Conservation (phyloP, 2,888 invertebrate genomes). For the Philereme vetulata region DNA sequence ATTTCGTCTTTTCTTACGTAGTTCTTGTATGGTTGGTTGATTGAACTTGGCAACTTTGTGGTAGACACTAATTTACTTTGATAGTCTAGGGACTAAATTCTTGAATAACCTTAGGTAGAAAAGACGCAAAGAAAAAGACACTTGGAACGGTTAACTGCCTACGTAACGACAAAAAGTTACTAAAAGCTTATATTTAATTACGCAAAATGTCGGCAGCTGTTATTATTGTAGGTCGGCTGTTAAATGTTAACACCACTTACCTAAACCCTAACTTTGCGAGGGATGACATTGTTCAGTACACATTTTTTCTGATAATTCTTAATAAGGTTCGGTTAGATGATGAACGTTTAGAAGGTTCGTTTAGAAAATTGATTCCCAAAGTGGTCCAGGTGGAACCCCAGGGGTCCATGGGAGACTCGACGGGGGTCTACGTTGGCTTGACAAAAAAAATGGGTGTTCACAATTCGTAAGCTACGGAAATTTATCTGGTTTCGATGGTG, state of each 20-base stretch:
- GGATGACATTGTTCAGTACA: too few relatives aligned
- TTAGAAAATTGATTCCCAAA: too few relatives aligned
- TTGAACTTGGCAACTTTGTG: background rate
- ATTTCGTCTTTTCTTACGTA: slow-evolving; percentile 27
- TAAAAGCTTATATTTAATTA: slow-evolving; percentile 36
- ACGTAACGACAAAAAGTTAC: slow-evolving; percentile 30
- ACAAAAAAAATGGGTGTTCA: too few relatives aligned
- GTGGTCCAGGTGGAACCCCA: too few relatives aligned
- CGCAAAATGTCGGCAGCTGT: slow-evolving; percentile 35
- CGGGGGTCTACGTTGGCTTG: too few relatives aligned
- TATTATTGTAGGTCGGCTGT: slow-evolving; percentile 34
- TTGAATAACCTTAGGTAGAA: background rate
- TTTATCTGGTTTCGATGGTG: too few relatives aligned
- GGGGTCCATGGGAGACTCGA: too few relatives aligned
- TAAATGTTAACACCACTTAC: slow-evolving; percentile 36
- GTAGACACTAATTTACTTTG: too few relatives aligned
- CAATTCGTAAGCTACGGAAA: too few relatives aligned
- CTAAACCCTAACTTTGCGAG: slow-evolving; percentile 34
- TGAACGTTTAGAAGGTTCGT: too few relatives aligned
- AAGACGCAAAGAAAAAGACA: slow-evolving; percentile 2
- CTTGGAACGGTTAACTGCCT: slow-evolving; percentile 15
- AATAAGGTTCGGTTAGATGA: too few relatives aligned
- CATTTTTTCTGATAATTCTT: too few relatives aligned
- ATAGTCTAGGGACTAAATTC: background rate
- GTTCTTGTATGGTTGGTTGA: slow-evolving; percentile 11